Base-by-base conservation (phyloP, 1,140 invertebrate species). In the Bacillus rossius region DNA sequence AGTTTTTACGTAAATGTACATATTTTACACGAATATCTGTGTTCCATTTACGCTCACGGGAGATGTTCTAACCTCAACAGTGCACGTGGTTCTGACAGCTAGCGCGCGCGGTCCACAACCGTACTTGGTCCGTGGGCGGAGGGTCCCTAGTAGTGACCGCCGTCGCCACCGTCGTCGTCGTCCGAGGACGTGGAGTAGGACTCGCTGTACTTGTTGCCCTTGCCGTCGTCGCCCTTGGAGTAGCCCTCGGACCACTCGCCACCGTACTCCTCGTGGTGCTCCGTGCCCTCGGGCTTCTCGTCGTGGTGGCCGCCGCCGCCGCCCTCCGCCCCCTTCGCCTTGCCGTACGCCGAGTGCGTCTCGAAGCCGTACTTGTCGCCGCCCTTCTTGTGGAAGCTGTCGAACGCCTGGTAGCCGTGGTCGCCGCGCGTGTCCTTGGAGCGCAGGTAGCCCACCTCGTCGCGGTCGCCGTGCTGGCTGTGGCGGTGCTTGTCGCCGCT, bases 361-460 rank as follows among this genome's bases (percentile, higher is more conserved):
- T 86, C 82, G 61, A 83, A 84, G 45, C 82, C 84, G 67, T 85
- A 86, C 66, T 82, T 79, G 69, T 88, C 84, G 2, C 84, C 83
- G 17, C 81, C 80, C 67, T 82, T 84, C 70, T 86, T 86, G 72
- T 87, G 84, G 71, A 79, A 87, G 40, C 82, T 84, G 67, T 86
- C 85, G 61, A 82, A 82, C 61, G 80, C 81, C 67, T 86, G 84
- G 75, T 86, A 87, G 0, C 84, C 84, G 61, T 84, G 80, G 66
- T 83, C 81, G 8, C 83, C 85, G 57, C 84, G 81, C 62, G 80
- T 83, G 19, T 78, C 73, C 67, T 77, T 79, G 65, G 80, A 80
- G 60, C 80, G 79, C 38, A 80, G 76, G 70, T 84, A 87, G 2
- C 85, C 85, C 54, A 84, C 80, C 57, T 84, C 79, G 26, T 83